Evolutionary conservation across 2,888 invertebrate species (phyloP), one percentile per base, ranked within the genome.

Genomic region (Tachystola acroxantha): DNA sequence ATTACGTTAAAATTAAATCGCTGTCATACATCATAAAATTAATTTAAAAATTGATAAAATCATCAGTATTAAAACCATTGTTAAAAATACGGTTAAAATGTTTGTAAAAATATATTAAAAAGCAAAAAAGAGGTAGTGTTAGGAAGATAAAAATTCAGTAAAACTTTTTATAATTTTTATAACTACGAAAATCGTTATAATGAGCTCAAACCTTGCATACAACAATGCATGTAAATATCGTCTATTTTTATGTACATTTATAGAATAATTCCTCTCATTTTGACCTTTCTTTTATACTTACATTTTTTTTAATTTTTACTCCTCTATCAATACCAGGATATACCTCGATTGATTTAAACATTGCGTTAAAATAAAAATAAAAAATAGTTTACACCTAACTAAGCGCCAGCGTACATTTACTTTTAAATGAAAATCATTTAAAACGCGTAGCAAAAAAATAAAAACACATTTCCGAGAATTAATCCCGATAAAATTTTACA

Each of bases 191-290:
- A 19, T 9, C 24, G 13, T 20, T 20, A 32, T 33, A 10, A 40
- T 43, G 60, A 64, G 63, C 50, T 56, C 54, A 57, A 64, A 63
- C 52, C 51, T 63, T 54, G 58, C 61, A 59, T 57, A 74, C 50
- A 57, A 59, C 60, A 65, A 61, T 60, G 67, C 62, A 46, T 50
- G 37, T 34, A 31, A 31, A 40, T 40, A 40, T 22, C 55, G 55
- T 54, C 64, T 79, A 71, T 73, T 55, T 56, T 70, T 84, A 82
- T 84, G 50, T 84, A 84, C 81, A 82, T 66, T 76, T 76, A 75
- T 71, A 72, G 65, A 72, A 80, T 82, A 84, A 73, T 84, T 85
- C 82, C 84, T 86, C 84, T 84, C 84, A 72, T 82, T 70, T 82
- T 85, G 84, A 85, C 85, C 84, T 84, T 82, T 82, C 70, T 55